phyloP scores from a whole-genome alignment of 2,113 vertebrate species.

The Turdus rufiventris region DNA sequence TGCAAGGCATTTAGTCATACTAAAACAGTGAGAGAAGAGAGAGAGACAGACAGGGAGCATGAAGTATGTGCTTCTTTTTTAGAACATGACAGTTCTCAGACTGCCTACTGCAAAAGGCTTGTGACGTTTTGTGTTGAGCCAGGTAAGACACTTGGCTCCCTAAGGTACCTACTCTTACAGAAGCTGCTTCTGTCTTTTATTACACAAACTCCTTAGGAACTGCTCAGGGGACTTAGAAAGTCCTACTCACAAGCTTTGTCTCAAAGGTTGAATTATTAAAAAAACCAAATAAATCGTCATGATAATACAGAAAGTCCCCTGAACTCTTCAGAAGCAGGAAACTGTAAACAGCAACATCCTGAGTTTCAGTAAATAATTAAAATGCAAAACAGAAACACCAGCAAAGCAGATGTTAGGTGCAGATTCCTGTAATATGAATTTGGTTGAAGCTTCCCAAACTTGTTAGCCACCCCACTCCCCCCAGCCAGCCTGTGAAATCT shows the following conservation, averaged over 20 bases:
- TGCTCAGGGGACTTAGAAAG: not conserved
- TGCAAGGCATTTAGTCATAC: not conserved
- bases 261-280: not conserved
- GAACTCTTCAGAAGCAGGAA: conserved; percentile 32
- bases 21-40: not conserved
- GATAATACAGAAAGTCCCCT: conserved; percentile 20
- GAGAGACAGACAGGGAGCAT: not conserved
- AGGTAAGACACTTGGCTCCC: not conserved
- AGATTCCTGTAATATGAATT: not conserved
- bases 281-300: not conserved
- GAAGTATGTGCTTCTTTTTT: not conserved
- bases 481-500: not conserved
- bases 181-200: not conserved
- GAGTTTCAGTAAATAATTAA: conserved; percentile 56
- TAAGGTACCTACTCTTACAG: not conserved
- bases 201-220: not conserved
- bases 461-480: not conserved
- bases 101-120: not conserved
- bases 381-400: conserved; percentile 33
- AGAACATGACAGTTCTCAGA: not conserved
- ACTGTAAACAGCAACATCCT: conserved; percentile 45
- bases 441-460: not conserved
- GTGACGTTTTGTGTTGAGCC: not conserved
- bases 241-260: not conserved
- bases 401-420: conserved; percentile 13